phyloP scores from a whole-genome alignment of 2,888 invertebrate genomes.

The Epirrhoe alternata region DNA sequence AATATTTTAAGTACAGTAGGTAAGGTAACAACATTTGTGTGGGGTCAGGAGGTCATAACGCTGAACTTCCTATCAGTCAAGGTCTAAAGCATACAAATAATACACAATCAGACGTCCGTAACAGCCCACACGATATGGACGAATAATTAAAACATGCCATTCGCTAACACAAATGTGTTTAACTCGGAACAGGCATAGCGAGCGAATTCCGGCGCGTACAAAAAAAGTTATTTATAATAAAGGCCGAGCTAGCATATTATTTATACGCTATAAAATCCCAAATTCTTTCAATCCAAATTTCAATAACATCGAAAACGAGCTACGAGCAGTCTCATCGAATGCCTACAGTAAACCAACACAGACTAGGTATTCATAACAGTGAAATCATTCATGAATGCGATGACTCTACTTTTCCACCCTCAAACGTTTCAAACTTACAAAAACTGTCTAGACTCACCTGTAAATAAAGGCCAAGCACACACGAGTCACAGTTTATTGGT shows the following conservation, averaged over 20 bases:
- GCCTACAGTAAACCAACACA: constrained; percentile 31
- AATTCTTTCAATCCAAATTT: constrained; percentile 25
- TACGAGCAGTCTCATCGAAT: constrained; percentile 30
- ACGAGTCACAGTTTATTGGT: constrained; percentile 41
- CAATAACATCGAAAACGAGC: constrained; percentile 9
- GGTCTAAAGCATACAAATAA: constrained; percentile 5
- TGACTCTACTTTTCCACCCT: constrained; percentile 4
- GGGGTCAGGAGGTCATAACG: constrained; percentile 2
- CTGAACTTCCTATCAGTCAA: constrained; percentile 15
- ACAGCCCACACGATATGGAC: background rate
- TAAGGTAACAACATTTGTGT: background rate
- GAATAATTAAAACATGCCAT: background rate
- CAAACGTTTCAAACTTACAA: background rate
- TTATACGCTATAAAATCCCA: constrained; percentile 23
- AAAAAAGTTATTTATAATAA: constrained; percentile 41
- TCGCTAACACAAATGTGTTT: background rate
- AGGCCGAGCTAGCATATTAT: constrained; percentile 28
- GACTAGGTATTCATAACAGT: constrained; percentile 33
- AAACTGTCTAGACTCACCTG: constrained; percentile 36
- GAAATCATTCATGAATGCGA: constrained; percentile 39
- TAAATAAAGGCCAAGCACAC: constrained; percentile 26
- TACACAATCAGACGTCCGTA: background rate
- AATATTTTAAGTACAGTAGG: background rate
- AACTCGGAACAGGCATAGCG: constrained; percentile 19
- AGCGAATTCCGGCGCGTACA: constrained; percentile 33